Base-by-base conservation (phyloP, 2,888 invertebrate genomes). In the Thyatira batis region DNA sequence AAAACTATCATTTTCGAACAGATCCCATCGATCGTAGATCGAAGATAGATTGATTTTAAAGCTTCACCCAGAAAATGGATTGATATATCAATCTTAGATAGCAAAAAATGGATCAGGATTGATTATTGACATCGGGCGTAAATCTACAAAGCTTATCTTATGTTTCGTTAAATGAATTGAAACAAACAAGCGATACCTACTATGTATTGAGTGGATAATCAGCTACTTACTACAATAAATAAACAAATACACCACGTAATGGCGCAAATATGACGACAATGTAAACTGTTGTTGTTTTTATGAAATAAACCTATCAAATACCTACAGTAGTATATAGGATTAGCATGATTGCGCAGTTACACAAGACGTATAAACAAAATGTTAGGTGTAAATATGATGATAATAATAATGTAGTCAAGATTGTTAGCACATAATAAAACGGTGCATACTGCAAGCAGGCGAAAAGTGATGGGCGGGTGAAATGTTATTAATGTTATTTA, bases 371-470 rank as follows among this genome's bases (percentile, higher is more conserved):
- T 11, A 39, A 39, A 39, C 39, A 39, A 39, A 39, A 6, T 17
- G 39, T n/a, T 39, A 2, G 1, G 6, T 33, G 33, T 8, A 0
- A 13, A 33, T 13, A 13, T 33, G 11, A 17, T 8, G 17, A 17
- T 2, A 13, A 17, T 8, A 39, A 17, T 2, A 13, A 17, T 39
- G 17, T 27, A 27, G 28, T 48, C 46, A 46, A 27, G 27, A 9
- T 17, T 39, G 6, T 17, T 39, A 33, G 13, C 11, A 39, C 5
- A 11, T 6, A 11, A 39, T 39, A 39, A 39, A 39, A 39, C 50
- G 67, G 48, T 69, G 65, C 66, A 61, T 67, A 70, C 61, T 67
- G 73, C 70, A 80, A 84, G 84, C 84, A 61, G 71, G 66, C 67
- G 71, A 39, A n/a, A 69, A 67, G 70, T 71, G 65, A 73, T 74